A percentile compares a stretch with the other conserved stretches of the same genome.
phyloP scores from a whole-genome alignment of 2,113 vertebrate species.

The Urocitellus parryii region DNA sequence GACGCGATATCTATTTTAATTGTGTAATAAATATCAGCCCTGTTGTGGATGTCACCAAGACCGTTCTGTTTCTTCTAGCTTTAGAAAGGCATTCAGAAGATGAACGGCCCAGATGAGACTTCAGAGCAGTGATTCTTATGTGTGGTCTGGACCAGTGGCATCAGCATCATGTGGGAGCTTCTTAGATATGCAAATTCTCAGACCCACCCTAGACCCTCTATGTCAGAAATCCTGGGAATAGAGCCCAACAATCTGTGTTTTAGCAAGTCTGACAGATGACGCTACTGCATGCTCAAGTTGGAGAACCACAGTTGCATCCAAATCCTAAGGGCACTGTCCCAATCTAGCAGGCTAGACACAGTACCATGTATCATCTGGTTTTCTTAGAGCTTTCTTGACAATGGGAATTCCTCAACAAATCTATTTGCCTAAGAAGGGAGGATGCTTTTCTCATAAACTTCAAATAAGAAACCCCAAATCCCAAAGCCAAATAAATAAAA shows the following conservation, averaged over 20 bases:
- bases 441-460: not conserved
- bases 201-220: not conserved
- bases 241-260: not conserved
- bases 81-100: not conserved
- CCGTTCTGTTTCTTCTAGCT: not conserved
- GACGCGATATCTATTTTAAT: not conserved
- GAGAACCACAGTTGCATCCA: not conserved
- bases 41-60: not conserved
- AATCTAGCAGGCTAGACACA: not conserved
- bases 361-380: not conserved
- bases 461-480: not conserved
- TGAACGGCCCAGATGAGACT: not conserved
- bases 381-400: not conserved
- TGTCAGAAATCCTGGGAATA: not conserved
- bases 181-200: not conserved
- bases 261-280: not conserved
- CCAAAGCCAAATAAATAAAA: constrained; percentile 14
- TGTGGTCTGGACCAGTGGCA: not conserved
- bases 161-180: not conserved
- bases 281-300: not conserved
- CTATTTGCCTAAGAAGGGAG: not conserved
- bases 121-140: not conserved
- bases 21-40: not conserved
- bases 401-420: constrained; percentile 15
- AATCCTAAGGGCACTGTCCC: not conserved